Conservation (phyloP, 2,888 invertebrate genomes). For the Mesorhabditis sp. region DNA sequence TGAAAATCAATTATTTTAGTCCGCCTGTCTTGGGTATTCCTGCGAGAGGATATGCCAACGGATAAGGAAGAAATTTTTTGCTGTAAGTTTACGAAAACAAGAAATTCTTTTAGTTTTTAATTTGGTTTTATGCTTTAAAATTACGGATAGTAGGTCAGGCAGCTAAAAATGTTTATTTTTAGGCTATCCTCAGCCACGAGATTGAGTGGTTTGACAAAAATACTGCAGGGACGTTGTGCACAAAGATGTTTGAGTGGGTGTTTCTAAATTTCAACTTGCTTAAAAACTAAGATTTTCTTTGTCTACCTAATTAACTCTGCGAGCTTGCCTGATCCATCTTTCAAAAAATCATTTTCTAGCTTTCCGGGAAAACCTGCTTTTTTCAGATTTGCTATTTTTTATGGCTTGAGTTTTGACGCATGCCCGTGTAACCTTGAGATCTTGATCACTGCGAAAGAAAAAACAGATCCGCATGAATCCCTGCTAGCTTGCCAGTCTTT, state of each 20-base stretch:
- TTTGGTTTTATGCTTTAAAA: no score
- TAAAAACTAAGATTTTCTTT: no score
- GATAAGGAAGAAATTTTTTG: neutral
- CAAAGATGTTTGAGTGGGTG: conserved; percentile 63
- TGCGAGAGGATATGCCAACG: neutral
- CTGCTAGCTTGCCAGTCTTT: neutral
- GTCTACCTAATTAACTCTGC: no score
- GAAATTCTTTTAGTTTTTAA: neutral
- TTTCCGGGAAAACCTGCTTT: no score
- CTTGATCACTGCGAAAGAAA: no score
- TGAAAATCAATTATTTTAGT: neutral
- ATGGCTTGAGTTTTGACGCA: no score
- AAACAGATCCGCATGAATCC: no score
- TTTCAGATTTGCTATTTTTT: no score
- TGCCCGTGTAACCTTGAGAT: no score
- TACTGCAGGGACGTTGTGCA: conserved; percentile 62
- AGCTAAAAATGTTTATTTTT: neutral
- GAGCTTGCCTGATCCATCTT: no score
- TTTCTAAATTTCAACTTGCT: neutral
- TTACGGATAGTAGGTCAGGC: no score
- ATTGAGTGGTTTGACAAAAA: conserved; percentile 59
- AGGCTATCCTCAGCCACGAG: conserved; percentile 59
- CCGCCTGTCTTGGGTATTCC: neutral
- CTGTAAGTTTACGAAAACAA: neutral
- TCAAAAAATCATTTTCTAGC: no score